These are phyloP conservation scores for Pygoscelis antarcticus DNA, from an alignment of 2,113 vertebrate species.

Conservation along the genomic window DNA sequence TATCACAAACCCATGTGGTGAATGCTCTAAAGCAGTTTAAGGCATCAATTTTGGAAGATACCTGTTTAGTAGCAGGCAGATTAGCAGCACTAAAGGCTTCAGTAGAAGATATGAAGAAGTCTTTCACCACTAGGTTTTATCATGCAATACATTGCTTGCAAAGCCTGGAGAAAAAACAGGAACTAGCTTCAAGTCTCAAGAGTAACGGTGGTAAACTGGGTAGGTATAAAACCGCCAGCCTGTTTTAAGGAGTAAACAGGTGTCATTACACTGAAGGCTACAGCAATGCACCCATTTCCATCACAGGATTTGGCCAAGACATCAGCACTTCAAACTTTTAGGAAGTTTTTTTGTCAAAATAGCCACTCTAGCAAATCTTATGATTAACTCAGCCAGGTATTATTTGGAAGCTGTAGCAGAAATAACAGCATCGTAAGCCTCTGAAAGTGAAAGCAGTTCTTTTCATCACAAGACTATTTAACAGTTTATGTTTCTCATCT, in stretches of 20 bases:
- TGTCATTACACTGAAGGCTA: background rate
- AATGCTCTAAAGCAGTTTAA: constrained; percentile 35
- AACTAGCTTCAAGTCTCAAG: constrained; percentile 61
- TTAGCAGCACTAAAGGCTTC: constrained; percentile 63
- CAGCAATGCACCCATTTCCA: background rate
- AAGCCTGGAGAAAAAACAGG: constrained; percentile 73
- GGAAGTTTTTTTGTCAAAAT: background rate
- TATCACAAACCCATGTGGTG: constrained; percentile 63
- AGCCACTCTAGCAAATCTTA: background rate
- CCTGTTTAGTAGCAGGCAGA: background rate
- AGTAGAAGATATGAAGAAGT: constrained; percentile 68
- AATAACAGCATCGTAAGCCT: background rate
- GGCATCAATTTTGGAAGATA: constrained; percentile 52
- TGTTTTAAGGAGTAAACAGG: background rate
- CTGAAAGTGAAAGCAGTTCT: background rate
- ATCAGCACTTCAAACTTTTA: background rate
- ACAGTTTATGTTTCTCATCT: background rate
- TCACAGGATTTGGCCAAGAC: background rate
- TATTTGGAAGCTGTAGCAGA: background rate
- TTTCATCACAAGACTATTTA: background rate
- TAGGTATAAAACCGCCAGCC: background rate
- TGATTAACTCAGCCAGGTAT: background rate
- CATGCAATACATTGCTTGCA: constrained; percentile 74
- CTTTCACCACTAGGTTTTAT: constrained; percentile 70
- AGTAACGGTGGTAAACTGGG: constrained; percentile 76